Conservation (phyloP, 1,140 invertebrate genomes). For the Trichoplusia ni region DNA sequence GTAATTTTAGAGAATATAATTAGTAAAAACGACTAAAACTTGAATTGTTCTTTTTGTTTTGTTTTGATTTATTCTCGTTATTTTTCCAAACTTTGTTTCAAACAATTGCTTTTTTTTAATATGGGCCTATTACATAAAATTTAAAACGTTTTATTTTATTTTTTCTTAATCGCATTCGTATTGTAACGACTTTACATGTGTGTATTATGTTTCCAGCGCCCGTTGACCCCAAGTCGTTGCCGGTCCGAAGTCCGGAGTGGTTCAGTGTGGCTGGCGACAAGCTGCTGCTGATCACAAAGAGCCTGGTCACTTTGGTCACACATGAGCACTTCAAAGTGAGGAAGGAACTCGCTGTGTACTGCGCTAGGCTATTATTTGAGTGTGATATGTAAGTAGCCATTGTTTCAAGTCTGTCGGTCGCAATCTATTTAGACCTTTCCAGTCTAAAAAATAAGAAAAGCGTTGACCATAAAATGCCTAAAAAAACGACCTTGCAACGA, state of each 20-base stretch:
- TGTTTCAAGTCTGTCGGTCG: too few relatives aligned
- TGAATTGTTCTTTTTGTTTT: not conserved
- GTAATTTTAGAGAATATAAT: constrained; percentile 39
- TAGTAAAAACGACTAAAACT: constrained; percentile 45
- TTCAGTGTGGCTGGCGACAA: constrained; percentile 82
- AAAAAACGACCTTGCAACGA: too few relatives aligned
- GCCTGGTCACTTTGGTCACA: constrained; percentile 74
- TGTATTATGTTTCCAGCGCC: not conserved
- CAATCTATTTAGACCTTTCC: too few relatives aligned
- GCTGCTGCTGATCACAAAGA: constrained; percentile 77
- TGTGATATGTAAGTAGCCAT: constrained; percentile 79
- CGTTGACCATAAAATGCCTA: too few relatives aligned
- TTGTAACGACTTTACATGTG: too few relatives aligned
- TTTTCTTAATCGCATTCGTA: constrained; percentile 17
- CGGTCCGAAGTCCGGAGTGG: constrained; percentile 80
- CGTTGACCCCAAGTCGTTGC: constrained; percentile 71
- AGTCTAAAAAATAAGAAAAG: too few relatives aligned
- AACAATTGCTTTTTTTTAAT: too few relatives aligned
- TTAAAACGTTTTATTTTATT: constrained; percentile 10
- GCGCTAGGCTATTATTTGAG: constrained; percentile 78
- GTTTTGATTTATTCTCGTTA: not conserved
- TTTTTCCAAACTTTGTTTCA: too few relatives aligned
- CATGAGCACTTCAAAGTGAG: constrained; percentile 83
- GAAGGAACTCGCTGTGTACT: constrained; percentile 79
- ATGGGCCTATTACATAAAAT: too few relatives aligned